phyloP scores from a whole-genome alignment of 2,797 vertebrate genomes.

The Oryzias sinensis region DNA sequence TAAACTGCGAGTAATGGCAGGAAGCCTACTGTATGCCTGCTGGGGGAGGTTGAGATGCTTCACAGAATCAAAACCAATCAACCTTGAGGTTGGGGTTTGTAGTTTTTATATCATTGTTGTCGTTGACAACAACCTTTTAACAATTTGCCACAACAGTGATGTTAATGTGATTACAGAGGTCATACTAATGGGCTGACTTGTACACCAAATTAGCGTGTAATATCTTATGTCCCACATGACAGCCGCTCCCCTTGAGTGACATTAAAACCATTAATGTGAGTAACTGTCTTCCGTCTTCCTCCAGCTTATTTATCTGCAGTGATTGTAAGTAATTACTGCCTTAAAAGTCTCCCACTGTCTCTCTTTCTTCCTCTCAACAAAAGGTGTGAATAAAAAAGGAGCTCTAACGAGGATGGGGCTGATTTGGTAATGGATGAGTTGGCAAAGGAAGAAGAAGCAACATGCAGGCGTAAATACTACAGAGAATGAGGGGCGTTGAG shows the following conservation, averaged over 20 bases:
- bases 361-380: neutral
- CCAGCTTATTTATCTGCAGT: neutral
- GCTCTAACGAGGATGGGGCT: slow-evolving; percentile 1
- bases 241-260: neutral
- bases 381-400: neutral
- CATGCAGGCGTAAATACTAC: slow-evolving; percentile 28
- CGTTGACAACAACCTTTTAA: too few relatives aligned
- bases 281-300: neutral
- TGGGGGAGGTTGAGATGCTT: too few relatives aligned
- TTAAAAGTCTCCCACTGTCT: slow-evolving; percentile 4
- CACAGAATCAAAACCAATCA: too few relatives aligned
- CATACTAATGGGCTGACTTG: neutral
- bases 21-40: too few relatives aligned
- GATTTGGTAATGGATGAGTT: slow-evolving; percentile 6
- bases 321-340: slow-evolving; percentile 12
- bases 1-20: too few relatives aligned
- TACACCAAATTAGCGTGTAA: neutral
- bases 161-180: neutral
- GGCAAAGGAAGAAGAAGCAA: slow-evolving; percentile 14
- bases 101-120: too few relatives aligned
- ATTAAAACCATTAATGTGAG: neutral
- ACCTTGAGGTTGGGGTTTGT: too few relatives aligned
- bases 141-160: too few relatives aligned
- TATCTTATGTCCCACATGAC: neutral
- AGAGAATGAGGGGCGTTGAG: slow-evolving; percentile 40